Evolutionary conservation across 2,113 vertebrate genomes (phyloP).

Genomic region (Pterocles burchelli): DNA sequence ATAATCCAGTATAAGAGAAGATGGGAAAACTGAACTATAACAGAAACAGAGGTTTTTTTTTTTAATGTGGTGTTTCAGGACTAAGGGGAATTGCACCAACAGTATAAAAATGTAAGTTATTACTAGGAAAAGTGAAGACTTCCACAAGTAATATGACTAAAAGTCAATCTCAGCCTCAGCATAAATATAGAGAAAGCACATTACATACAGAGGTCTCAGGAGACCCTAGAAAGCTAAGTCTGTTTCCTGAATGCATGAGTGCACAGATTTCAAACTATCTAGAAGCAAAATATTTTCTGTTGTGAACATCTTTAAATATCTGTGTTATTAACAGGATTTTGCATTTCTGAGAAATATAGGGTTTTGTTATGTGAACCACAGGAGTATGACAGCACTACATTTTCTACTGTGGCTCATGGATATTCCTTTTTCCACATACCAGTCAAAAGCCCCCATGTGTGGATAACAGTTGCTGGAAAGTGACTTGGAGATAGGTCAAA

Average conservation of each 20-base stretch:
- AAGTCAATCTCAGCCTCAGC: neutral
- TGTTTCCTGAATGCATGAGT: neutral
- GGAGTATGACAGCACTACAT: neutral
- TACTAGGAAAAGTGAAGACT: neutral
- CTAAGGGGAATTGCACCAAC: neutral
- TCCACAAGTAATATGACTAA: neutral
- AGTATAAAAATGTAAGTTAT: neutral
- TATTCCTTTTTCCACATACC: neutral
- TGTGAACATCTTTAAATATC: neutral
- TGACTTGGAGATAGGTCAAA: neutral
- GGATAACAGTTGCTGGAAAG: neutral
- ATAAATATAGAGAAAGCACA: neutral
- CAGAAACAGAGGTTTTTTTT: neutral
- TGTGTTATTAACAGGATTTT: neutral
- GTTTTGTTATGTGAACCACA: neutral
- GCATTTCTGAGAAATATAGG: rapidly evolving
- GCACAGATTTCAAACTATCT: neutral
- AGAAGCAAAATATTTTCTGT: neutral
- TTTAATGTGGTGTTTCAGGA: neutral
- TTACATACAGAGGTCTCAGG: neutral
- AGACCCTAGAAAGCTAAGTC: neutral
- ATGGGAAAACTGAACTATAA: neutral
- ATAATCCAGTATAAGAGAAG: neutral
- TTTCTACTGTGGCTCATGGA: neutral
- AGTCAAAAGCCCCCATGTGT: neutral